Percentiles rank a stretch among this genome's conserved stretches.
phyloP scores from a whole-genome alignment of 2,797 vertebrate species.

The Rachycentron canadum region DNA sequence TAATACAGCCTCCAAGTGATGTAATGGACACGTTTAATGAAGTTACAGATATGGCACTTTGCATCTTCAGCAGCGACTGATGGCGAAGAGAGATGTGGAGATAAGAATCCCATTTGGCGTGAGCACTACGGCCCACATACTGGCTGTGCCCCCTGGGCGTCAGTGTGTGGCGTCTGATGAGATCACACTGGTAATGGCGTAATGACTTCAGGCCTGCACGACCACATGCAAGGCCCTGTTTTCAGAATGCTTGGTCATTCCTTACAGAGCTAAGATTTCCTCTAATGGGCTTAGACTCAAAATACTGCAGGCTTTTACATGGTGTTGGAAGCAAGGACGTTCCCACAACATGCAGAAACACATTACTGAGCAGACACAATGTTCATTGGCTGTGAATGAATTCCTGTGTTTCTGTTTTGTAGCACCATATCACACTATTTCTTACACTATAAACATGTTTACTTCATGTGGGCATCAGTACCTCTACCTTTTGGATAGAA shows the following conservation, averaged over 20 bases:
- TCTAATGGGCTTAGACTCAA: conserved; percentile 47
- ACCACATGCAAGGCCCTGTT: conserved; percentile 44
- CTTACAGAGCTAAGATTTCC: conserved; percentile 37
- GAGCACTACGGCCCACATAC: conserved; percentile 44
- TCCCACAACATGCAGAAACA: conserved; percentile 6
- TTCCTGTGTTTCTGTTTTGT: background rate
- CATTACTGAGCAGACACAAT: conserved; percentile 20
- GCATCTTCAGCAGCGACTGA: conserved; percentile 65
- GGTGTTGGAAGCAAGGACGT: conserved; percentile 22
- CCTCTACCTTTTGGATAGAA: background rate
- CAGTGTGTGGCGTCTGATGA: conserved; percentile 70
- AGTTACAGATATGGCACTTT: conserved; percentile 71
- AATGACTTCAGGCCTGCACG: conserved; percentile 63
- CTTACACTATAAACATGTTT: background rate
- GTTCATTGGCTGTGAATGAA: conserved; percentile 11
- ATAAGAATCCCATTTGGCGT: conserved; percentile 76
- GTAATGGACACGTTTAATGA: conserved; percentile 80
- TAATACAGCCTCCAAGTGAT: conserved; percentile 74
- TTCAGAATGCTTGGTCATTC: conserved; percentile 59
- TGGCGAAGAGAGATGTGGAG: conserved; percentile 68
- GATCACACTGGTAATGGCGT: conserved; percentile 75
- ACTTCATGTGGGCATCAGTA: background rate
- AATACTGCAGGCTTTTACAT: conserved; percentile 38
- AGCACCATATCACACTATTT: background rate
- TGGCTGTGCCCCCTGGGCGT: conserved; percentile 47